Evolutionary conservation across 2,797 vertebrate genomes (phyloP).

Genomic region (Poeciliopsis turneri): DNA sequence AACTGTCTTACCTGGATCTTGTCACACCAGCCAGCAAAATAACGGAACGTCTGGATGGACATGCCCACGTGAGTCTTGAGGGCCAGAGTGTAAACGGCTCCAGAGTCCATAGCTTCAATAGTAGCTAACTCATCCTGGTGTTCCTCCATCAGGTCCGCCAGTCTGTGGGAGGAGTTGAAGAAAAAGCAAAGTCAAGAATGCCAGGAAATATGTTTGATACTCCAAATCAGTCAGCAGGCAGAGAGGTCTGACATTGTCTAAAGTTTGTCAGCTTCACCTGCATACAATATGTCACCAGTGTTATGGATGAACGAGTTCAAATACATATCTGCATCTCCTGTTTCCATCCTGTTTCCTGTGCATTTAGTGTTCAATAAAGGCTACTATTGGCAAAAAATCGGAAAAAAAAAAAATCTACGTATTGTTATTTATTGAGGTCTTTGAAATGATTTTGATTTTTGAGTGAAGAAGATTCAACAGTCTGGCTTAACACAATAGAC

Average conservation of each 20-base stretch:
- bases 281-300: not conserved
- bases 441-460: not conserved
- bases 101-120: conserved; percentile 87
- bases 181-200: not conserved
- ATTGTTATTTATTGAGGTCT: not conserved
- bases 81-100: conserved; percentile 90
- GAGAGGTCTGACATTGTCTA: not conserved
- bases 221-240: not conserved
- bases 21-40: conserved; percentile 93
- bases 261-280: not conserved
- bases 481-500: not conserved
- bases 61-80: conserved; percentile 92
- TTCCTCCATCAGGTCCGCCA: conserved; percentile 90
- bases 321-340: not conserved
- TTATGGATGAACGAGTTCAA: not conserved
- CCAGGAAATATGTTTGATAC: not conserved
- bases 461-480: not conserved
- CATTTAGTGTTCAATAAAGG: not conserved
- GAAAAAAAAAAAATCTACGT: not conserved
- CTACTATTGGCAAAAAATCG: not conserved
- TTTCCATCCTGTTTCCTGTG: not conserved
- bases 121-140: conserved; percentile 90
- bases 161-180: conserved; percentile 57
- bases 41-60: conserved; percentile 92
- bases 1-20: conserved; percentile 86